These are phyloP conservation scores for Tachysurus vachellii DNA, from an alignment of 2,113 vertebrate species.

Conservation along the genomic window DNA sequence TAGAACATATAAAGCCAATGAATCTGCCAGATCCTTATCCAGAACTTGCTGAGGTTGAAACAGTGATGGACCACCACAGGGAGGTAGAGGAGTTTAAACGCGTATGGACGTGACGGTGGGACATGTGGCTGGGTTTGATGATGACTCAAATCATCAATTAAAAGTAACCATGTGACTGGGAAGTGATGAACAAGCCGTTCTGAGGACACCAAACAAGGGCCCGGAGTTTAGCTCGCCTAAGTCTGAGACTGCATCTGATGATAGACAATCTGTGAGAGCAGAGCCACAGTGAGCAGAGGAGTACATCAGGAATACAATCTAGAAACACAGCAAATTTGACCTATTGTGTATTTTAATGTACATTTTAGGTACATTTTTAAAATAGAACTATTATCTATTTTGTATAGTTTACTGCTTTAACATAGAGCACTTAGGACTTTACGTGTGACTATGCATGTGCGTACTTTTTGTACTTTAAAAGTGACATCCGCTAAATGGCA, in stretches of 20 bases:
- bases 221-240: not conserved
- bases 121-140: not conserved
- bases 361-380: not conserved
- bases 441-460: not conserved
- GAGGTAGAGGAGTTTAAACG: not conserved
- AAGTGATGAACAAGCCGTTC: not conserved
- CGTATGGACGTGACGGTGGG: not conserved
- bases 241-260: not conserved
- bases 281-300: not conserved
- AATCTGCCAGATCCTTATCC: not conserved
- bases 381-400: not conserved
- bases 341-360: not conserved
- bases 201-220: not conserved
- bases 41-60: not conserved
- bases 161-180: not conserved
- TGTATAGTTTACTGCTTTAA: not conserved
- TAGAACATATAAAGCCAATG: not conserved
- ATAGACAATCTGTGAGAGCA: not conserved
- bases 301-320: slow-evolving; percentile 3
- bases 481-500: not conserved
- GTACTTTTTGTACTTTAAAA: not conserved
- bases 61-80: too few relatives aligned
- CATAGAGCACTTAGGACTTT: not conserved
- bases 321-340: not conserved
- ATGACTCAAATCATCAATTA: not conserved